Evolutionary conservation across 2,888 invertebrate species (phyloP).

Genomic region (Sinotaia quadrata): DNA sequence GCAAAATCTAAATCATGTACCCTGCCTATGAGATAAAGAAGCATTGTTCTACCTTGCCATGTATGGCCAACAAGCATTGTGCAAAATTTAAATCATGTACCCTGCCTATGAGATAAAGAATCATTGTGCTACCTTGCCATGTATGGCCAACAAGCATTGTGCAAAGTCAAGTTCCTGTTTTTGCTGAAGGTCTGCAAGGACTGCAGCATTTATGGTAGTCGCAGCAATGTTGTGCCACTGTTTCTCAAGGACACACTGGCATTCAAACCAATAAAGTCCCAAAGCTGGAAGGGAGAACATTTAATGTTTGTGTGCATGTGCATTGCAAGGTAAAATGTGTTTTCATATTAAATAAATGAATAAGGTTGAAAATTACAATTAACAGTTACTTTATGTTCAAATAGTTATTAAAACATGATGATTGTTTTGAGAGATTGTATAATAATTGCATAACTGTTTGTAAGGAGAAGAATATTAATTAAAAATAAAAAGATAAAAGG

Average conservation of each 20-base stretch:
- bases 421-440: no score
- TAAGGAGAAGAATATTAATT: no score
- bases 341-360: background rate
- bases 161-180: slow-evolving; percentile 59
- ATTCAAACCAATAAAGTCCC: slow-evolving; percentile 49
- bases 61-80: slow-evolving; percentile 45
- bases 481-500: no score
- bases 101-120: no score
- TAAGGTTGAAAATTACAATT: background rate
- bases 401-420: background rate
- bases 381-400: background rate
- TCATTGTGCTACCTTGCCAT: slow-evolving; percentile 47
- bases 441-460: no score
- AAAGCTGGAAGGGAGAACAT: slow-evolving; percentile 51
- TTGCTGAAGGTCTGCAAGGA: slow-evolving; percentile 64
- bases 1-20: no score
- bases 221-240: slow-evolving; percentile 41
- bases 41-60: slow-evolving; percentile 50
- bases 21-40: no score
- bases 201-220: slow-evolving; percentile 47
- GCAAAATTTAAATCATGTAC: no score
- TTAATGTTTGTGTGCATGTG: background rate
- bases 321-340: background rate
- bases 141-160: slow-evolving; percentile 41
- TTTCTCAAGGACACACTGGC: slow-evolving; percentile 40